Evolutionary conservation across 1,140 invertebrate genomes (phyloP).

Genomic region (Zaprionus tsacasi): DNA sequence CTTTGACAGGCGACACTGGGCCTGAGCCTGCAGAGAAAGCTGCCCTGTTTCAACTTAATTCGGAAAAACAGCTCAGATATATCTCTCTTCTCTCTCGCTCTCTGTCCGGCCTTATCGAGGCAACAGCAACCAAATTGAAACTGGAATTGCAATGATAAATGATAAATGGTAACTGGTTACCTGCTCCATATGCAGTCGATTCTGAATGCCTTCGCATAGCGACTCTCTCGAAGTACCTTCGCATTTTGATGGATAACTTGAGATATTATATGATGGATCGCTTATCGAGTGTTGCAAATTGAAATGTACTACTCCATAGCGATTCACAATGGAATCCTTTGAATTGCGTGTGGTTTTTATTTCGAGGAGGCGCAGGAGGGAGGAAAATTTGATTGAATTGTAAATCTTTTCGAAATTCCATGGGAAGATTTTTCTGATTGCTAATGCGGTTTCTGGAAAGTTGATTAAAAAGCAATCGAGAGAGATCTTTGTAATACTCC

Average conservation of each 20-base stretch:
- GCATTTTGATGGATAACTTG: conserved; percentile 45
- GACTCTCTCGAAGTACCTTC: neutral
- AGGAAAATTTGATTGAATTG: conserved; percentile 14
- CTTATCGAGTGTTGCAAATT: conserved; percentile 29
- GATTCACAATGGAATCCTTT: conserved; percentile 15
- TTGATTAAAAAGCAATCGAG: neutral
- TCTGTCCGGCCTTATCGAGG: neutral
- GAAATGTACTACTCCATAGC: conserved; percentile 25
- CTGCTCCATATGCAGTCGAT: conserved; percentile 9
- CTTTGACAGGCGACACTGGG: conserved; percentile 73
- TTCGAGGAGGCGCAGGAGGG: neutral
- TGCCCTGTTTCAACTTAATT: conserved; percentile 10
- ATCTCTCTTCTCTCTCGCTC: no score
- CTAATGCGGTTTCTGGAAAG: neutral
- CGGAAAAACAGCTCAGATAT: conserved; percentile 14
- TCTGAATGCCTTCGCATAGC: neutral
- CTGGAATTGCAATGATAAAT: conserved; percentile 38
- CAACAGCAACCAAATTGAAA: neutral
- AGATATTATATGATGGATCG: conserved; percentile 42
- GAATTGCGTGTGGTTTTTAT: neutral
- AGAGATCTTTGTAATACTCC: neutral
- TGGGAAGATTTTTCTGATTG: neutral
- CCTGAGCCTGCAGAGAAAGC: conserved; percentile 17
- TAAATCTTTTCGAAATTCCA: neutral
- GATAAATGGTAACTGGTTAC: conserved; percentile 16